Base-by-base conservation (phyloP, 2,797 vertebrate genomes). In the Takifugu ocellatus region DNA sequence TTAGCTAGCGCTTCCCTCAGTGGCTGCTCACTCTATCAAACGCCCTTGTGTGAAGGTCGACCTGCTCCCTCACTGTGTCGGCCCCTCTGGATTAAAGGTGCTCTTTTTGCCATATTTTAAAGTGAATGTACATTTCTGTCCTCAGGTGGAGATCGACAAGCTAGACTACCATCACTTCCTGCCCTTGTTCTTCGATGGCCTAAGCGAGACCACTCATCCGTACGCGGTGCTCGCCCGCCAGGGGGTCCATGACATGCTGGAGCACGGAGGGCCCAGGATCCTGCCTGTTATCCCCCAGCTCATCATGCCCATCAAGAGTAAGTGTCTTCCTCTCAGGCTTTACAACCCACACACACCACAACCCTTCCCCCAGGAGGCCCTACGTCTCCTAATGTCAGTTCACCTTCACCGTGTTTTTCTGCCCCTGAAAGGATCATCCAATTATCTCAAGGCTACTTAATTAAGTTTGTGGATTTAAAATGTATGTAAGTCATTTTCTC, bases 261-360 rank as follows among this genome's bases (percentile, higher is more conserved):
- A 98, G 69, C 92, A 94, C 0, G 95, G 96, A 51, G 94, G 93
- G 58, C 84, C 81, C 83, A 96, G 95, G 88, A 94, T 98, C 77
- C 90, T 92, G 54, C 93, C 95, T 31, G 93, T 97, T 81, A 88
- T 99, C 66, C 96, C 95, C 27, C 94, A 95, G 78, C 94, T 98
- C 79, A 95, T 98, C 86, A 90, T 93, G 54, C 95, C 94, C 63
- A 95, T 97, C 84, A 96, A 92, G 89, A 95, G 95, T 96, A 89
- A 92, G 94, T 93, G 25, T 8, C 51, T 46, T 43, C 3, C 51
- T 11, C 33, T 57, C 50, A 66, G 7, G 0, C 5, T 53, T 68
- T 50, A 42, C 8, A 54, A 61, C 49, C 54, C 66, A 60, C 62
- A 63, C 52, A 49, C 31, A 59, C 48, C 45, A 11, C 43, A 31